Evolutionary conservation across 2,888 invertebrate genomes (phyloP).

Genomic region (Agriopis leucophaearia): DNA sequence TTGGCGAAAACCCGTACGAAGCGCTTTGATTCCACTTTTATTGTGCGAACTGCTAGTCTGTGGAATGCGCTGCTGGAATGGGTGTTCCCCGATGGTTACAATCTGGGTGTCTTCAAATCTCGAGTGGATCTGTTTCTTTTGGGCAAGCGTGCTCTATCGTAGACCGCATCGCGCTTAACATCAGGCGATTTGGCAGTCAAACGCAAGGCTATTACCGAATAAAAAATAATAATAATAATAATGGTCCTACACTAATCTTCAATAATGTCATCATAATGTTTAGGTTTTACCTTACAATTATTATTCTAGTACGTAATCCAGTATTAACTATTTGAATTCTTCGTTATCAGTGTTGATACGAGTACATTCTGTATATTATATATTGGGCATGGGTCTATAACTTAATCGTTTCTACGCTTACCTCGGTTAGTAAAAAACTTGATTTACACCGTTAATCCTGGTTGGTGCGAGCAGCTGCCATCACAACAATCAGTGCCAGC

Average conservation of each 20-base stretch:
- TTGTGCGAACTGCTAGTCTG: no score
- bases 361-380: constrained; percentile 50
- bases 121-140: no score
- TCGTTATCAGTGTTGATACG: constrained; percentile 10
- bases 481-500: constrained; percentile 81
- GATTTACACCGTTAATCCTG: constrained; percentile 74
- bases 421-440: constrained; percentile 63
- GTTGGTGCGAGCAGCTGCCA: constrained; percentile 78
- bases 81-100: no score
- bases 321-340: not conserved
- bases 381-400: constrained; percentile 52
- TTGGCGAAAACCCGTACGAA: no score
- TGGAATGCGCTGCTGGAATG: no score
- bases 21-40: no score
- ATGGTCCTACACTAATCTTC: not conserved
- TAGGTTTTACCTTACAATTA: not conserved
- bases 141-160: no score
- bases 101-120: no score
- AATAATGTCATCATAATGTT: not conserved
- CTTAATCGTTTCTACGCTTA: constrained; percentile 64
- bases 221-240: no score
- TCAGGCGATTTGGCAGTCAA: no score
- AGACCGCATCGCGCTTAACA: no score
- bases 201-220: no score
- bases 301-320: not conserved